Base-by-base conservation (phyloP, 2,888 invertebrate species). In the Hirtodrosophila histrioides region DNA sequence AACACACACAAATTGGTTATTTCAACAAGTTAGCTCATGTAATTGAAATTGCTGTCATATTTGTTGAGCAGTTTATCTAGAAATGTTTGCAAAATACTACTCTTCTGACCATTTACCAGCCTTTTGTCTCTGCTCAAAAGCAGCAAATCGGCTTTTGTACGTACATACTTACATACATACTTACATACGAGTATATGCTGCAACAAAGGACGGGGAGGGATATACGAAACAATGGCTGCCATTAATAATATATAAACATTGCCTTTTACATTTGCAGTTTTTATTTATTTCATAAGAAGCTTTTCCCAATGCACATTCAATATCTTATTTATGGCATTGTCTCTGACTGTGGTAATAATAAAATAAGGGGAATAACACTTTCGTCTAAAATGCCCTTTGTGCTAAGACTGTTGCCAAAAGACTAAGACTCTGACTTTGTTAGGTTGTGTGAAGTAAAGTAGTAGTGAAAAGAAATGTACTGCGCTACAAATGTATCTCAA, bases 71-170 rank as follows among this genome's bases (percentile, higher is more conserved):
- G 8, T n/a, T 31, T 35, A 41, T 29, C 12, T 17, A 17, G 12
- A 46, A 10, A 17, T 17, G 17, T 1, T 17, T 17, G 17, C 17
- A 17, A 17, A 17, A 17, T 17, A 17, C 17, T 17, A 17, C 17
- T 17, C 17, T 17, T 17, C 17, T 17, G 17, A 2, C 10, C 12
- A 36, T 27, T 27, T 27, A 5, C 27, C 27, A 6, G n/a, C 35
- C 27, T 45, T 45, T 54, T 36, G 8, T 27, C 44, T 17, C 6
- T 44, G 24, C 9, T 5, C 23, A 31, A 44, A 44, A 44, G 33
- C 8, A 27, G n/a, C 48, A 58, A 62, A 62, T 58, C 43, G 37
- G 61, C 50, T 62, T 62, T 46, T 40, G 17, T 27, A 12, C 4
- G n/a, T 3, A 11, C 4, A 4, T 9, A n/a, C n/a, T n/a, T n/a